Base-by-base conservation (phyloP, 2,113 vertebrate species). In the Vulpes ferrilata region DNA sequence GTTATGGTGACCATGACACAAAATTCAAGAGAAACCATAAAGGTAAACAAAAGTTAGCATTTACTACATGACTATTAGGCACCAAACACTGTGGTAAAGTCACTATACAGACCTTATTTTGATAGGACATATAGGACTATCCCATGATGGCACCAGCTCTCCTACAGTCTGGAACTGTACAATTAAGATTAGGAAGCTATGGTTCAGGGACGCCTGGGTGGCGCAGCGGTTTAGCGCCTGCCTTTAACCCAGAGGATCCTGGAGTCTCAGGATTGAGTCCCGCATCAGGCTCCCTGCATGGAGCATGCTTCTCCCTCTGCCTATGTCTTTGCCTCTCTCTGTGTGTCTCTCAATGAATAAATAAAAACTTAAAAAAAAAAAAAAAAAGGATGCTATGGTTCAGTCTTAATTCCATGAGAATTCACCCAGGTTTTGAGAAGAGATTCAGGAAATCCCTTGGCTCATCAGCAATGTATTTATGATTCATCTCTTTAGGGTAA, bases 401-500 rank as follows among this genome's bases (percentile, higher is more conserved):
- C 74, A 88, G 38, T 95, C 88, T 60, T 76, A 79, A 35, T 74
- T 89, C 16, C 10, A 32, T 13, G 92, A 96, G 74, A 97, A 87
- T 64, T 90, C 86, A 90, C 20, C 51, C 30, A 27, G 64, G 13
- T 79, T 73, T 79, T 67, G 13, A 86, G 88, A 92, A 71, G 51
- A 91, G 57, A 86, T 22, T 90, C 57, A 97, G 86, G 80, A 96
- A 94, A 62, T 59, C 38, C 48, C 48, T 0, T 95, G 95, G 95
- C 67, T 93, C 78, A 91, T 69, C 22, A 89, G 71, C 16, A 95
- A 91, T 64, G 86, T 32, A 95, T 71, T 55, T 95, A 62, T 62
- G 74, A 96, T 38, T 93, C 57, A 93, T 19, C 64, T 93, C 48
- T 80, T 89, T 2, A 81, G 60, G 20, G 9, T 17, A 22, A 94